A percentile compares a stretch with the other conserved stretches of the same genome.
phyloP scores from a whole-genome alignment of 1,140 invertebrate species.

The Megalonaias nervosa region DNA sequence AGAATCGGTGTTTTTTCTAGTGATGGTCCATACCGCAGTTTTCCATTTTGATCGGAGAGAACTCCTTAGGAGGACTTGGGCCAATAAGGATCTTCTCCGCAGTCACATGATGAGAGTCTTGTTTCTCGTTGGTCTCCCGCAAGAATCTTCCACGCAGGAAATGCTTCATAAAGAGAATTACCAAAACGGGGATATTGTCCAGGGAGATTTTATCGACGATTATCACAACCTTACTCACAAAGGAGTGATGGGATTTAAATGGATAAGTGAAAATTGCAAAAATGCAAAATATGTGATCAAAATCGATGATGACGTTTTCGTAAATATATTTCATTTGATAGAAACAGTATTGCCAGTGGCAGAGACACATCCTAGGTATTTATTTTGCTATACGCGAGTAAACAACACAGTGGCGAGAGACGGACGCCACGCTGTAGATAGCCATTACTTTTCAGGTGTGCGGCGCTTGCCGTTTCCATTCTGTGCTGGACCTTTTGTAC shows the following conservation, averaged over 20 bases:
- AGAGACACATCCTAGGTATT: too few relatives aligned
- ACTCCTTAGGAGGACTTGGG: conserved; percentile 64
- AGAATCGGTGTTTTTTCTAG: conserved; percentile 40
- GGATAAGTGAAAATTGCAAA: conserved; percentile 79
- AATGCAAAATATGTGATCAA: conserved; percentile 75
- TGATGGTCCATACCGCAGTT: conserved; percentile 60
- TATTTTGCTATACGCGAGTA: too few relatives aligned
- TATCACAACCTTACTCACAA: conserved; percentile 67
- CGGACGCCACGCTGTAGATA: too few relatives aligned
- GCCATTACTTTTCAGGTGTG: too few relatives aligned
- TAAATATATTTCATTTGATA: conserved; percentile 32
- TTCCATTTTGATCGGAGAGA: conserved; percentile 49
- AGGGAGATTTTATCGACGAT: conserved; percentile 63
- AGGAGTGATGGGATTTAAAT: conserved; percentile 87
- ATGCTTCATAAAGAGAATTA: conserved; percentile 44
- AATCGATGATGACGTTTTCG: conserved; percentile 60
- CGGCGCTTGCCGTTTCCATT: too few relatives aligned
- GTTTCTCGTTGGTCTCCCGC: conserved; percentile 80
- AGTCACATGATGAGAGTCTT: conserved; percentile 63
- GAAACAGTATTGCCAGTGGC: too few relatives aligned
- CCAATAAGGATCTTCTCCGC: conserved; percentile 44
- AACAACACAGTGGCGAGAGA: too few relatives aligned
- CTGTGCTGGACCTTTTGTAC: too few relatives aligned
- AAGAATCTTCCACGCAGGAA: conserved; percentile 49
- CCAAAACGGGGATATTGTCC: conserved; percentile 58